These are phyloP conservation scores for Phallusia fumigata DNA, from an alignment of 23 tunicate genomes.

Conservation along the genomic window DNA sequence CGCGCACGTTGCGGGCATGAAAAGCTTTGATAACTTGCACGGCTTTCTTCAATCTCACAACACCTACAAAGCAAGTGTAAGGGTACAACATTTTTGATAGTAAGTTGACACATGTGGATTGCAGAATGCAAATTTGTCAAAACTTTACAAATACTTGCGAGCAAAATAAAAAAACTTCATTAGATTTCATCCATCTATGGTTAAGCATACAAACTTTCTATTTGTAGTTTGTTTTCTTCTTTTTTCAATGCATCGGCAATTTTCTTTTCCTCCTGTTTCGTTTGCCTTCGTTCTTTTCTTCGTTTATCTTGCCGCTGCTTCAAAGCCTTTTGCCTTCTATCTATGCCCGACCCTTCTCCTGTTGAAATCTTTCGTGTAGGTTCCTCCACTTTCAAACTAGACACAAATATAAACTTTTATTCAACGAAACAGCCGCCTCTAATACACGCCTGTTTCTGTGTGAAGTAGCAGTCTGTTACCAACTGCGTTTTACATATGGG, in stretches of 20 bases:
- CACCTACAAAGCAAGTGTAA: conserved; percentile 35
- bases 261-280: conserved; percentile 49
- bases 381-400: no score
- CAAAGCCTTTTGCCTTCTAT: conserved; percentile 46
- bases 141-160: no score
- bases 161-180: no score
- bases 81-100: no score
- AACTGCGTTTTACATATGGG: no score
- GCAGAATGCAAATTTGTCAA: no score
- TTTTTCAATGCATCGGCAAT: neutral
- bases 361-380: no score
- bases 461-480: no score
- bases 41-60: conserved; percentile 54
- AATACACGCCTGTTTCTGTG: no score
- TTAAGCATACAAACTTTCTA: conserved; percentile 33
- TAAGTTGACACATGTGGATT: no score
- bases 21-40: conserved; percentile 60
- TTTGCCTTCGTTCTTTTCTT: conserved; percentile 49
- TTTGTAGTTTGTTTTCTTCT: conserved; percentile 33
- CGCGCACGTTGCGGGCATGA: conserved; percentile 49
- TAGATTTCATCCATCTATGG: neutral
- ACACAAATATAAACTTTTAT: no score
- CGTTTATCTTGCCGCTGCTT: conserved; percentile 53
- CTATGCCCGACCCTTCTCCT: neutral
- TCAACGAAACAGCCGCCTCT: no score